Evolutionary conservation across 2,797 vertebrate species (phyloP).

Genomic region (Lindbergichthys nudifrons): DNA sequence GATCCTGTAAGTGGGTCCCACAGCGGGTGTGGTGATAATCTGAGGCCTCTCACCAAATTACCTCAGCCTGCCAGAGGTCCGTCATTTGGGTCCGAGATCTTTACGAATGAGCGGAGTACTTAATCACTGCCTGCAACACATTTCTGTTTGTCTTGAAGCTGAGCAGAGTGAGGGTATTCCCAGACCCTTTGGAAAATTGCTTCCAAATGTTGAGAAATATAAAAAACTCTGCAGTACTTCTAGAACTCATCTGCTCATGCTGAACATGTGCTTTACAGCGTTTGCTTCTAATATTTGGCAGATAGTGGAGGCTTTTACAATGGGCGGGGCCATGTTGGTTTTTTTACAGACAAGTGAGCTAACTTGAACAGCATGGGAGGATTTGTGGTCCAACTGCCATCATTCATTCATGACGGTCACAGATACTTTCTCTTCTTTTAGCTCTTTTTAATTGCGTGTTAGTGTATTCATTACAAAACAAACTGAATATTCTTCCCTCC

Average conservation of each 20-base stretch:
- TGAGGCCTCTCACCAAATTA: constrained; percentile 44
- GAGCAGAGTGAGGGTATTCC: constrained; percentile 44
- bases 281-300: constrained; percentile 29
- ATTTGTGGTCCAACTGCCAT: constrained; percentile 32
- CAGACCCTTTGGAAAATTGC: constrained; percentile 68
- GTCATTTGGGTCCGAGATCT: constrained; percentile 41
- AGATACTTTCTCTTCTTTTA: constrained; percentile 14
- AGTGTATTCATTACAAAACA: constrained; percentile 10
- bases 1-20: constrained; percentile 48
- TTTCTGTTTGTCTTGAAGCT: constrained; percentile 73
- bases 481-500: background rate
- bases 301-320: background rate
- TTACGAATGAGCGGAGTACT: constrained; percentile 51
- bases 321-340: background rate
- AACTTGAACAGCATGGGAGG: constrained; percentile 20
- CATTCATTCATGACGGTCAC: constrained; percentile 33
- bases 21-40: constrained; percentile 30
- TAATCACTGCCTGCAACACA: constrained; percentile 68
- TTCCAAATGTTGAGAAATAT: constrained; percentile 77
- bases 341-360: background rate
- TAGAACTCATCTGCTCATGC: constrained; percentile 9
- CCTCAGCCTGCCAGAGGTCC: constrained; percentile 46
- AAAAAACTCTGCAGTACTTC: constrained; percentile 30
- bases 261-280: background rate
- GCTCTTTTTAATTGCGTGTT: background rate